Evolutionary conservation across 2,797 vertebrate genomes (phyloP).

Genomic region (Rhynchonycteris naso): DNA sequence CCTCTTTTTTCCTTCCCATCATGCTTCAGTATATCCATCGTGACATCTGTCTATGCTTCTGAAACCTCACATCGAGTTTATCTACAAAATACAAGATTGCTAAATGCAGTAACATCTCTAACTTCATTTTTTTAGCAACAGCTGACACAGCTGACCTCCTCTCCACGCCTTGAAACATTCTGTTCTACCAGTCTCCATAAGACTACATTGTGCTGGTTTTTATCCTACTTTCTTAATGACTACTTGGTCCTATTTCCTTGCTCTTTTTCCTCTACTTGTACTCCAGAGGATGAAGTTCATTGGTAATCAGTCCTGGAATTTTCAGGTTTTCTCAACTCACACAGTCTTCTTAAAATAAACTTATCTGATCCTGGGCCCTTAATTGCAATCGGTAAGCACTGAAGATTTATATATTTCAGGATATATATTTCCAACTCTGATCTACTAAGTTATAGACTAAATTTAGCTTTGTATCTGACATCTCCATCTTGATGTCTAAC

Average conservation of each 20-base stretch:
- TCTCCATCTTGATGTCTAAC: background rate
- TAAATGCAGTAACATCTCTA: background rate
- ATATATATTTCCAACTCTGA: background rate
- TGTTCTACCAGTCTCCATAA: background rate
- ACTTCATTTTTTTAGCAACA: background rate
- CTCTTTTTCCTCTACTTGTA: slow-evolving; percentile 15
- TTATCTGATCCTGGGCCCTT: background rate
- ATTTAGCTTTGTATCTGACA: background rate
- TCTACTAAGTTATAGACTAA: background rate
- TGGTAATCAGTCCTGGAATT: background rate
- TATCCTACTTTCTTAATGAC: background rate
- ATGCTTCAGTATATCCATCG: background rate
- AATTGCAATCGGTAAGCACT: background rate
- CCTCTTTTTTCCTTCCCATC: background rate
- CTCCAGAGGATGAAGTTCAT: background rate
- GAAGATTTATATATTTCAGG: background rate
- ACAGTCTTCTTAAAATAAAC: background rate
- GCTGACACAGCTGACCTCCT: background rate
- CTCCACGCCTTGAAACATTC: background rate
- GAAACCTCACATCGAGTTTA: slow-evolving; percentile 8
- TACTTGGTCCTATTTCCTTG: background rate
- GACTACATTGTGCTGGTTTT: background rate
- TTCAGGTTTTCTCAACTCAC: background rate
- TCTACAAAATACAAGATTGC: background rate
- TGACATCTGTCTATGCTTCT: background rate